Conservation (phyloP, 2,113 vertebrate genomes). For the Sisor rabdophorus region DNA sequence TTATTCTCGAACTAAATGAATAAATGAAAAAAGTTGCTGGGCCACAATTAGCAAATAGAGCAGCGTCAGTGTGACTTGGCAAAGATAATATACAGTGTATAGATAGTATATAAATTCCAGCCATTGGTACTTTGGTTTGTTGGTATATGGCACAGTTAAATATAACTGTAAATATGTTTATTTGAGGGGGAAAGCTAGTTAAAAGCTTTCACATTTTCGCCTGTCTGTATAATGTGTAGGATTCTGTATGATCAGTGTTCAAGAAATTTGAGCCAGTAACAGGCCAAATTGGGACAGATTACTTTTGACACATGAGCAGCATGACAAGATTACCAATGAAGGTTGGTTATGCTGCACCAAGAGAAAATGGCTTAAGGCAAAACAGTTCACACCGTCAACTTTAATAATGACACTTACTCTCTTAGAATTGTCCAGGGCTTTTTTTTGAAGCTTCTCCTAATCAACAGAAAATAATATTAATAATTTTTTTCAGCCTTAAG, state of each 20-base stretch:
- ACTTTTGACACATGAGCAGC: constrained; percentile 31
- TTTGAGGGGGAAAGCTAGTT: neutral
- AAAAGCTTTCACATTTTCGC: neutral
- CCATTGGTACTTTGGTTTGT: neutral
- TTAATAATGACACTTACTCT: constrained; percentile 42
- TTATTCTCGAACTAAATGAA: neutral
- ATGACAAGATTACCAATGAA: constrained; percentile 32
- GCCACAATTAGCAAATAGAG: neutral
- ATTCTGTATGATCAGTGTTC: neutral
- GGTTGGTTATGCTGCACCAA: neutral
- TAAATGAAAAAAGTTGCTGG: neutral
- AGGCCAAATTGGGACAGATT: constrained; percentile 12
- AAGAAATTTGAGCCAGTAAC: neutral
- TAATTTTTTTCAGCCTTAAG: neutral
- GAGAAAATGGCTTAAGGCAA: constrained; percentile 30
- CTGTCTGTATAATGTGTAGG: neutral
- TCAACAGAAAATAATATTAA: neutral
- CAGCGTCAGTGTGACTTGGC: neutral
- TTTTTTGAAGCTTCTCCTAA: constrained; percentile 7
- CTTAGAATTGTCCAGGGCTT: neutral
- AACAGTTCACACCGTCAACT: constrained; percentile 23
- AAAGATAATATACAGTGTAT: neutral
- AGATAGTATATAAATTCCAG: neutral
- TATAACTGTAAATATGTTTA: neutral
- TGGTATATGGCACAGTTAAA: too few relatives aligned